These are phyloP conservation scores for Blastomussa wellsi DNA, from an alignment of 92 coral and sea anemone species.

Conservation along the genomic window DNA sequence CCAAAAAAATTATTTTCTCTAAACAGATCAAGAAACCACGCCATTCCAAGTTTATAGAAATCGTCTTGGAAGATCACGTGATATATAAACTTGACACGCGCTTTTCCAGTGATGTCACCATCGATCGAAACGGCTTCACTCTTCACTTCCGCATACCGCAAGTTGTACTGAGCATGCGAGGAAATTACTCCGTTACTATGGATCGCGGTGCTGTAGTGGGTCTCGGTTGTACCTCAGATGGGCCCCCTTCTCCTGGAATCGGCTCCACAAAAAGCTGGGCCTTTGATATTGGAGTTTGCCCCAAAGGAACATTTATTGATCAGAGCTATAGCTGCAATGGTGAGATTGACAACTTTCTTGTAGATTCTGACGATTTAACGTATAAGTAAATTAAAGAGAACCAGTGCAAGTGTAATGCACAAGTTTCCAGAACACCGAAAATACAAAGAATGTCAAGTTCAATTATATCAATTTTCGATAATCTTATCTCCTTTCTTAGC, in stretches of 20 bases:
- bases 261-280: constrained; percentile 32
- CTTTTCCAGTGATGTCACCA: constrained; percentile 43
- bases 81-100: constrained; percentile 55
- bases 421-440: too few species aligned
- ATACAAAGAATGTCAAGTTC: too few species aligned
- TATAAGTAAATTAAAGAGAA: too few species aligned
- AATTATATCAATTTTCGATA: too few species aligned
- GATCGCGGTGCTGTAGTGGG: constrained; percentile 57
- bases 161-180: constrained; percentile 57
- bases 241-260: constrained; percentile 53
- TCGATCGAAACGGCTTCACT: constrained; percentile 21
- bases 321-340: not conserved
- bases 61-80: constrained; percentile 39
- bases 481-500: too few species aligned
- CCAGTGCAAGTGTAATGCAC: not conserved
- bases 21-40: constrained; percentile 52
- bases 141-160: constrained; percentile 40
- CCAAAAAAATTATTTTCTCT: not conserved
- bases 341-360: not conserved
- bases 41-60: constrained; percentile 36
- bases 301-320: constrained; percentile 29
- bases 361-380: too few species aligned
- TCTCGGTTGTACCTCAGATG: constrained; percentile 49
- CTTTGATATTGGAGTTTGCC: constrained; percentile 40
- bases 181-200: constrained; percentile 50